Evolutionary conservation across 2,113 vertebrate genomes (phyloP), one percentile per base, ranked within the genome.

Genomic region (Zapus hudsonius): DNA sequence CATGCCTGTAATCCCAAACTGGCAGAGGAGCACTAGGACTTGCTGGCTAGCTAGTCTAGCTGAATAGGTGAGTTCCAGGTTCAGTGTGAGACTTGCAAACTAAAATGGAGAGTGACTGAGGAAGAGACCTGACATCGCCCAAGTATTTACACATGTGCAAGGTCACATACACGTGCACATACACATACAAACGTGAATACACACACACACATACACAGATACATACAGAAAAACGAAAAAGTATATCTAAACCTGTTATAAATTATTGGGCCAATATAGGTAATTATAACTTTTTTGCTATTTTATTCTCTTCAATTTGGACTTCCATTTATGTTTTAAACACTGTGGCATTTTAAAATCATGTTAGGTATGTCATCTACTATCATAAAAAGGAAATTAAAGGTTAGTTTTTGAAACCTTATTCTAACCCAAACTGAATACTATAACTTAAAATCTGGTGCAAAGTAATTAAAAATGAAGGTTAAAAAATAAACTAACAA

Each of bases 371-470:
- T 38, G 27, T 44, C 63, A 89, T 80, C 31, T 69, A 83, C 5
- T 84, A 92, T 83, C 47, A 70, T 59, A 67, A 89, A 80, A 87
- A 22, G 4, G 3, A 57, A 94, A 70, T 31, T 90, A 38, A 80
- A 89, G 92, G 69, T 88, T 88, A 88, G 80, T 59, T 95, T 95
- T 95, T 89, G 67, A 92, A 94, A 83, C 6, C 33, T 64, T 57
- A 19, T 80, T 38, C 40, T 81, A 40, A 92, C 27, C 22, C 19
- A 76, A 95, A 89, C 19, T 93, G 36, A 3, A 74, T 29, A 80
- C 0, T 67, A 4, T 79, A 79, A 81, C 57, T 74, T 83, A 83
- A 95, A 89, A 84, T 79, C 8, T 73, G 31, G 22, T 44, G 52
- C 3, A 95, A 86, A 92, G 57, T 75, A 67, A 89, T 63, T 66